A percentile compares a stretch with the other conserved stretches of the same genome.
These are phyloP conservation scores for Sialis lutaria DNA, from an alignment of 2,888 invertebrate genomes.

Conservation along the genomic window DNA sequence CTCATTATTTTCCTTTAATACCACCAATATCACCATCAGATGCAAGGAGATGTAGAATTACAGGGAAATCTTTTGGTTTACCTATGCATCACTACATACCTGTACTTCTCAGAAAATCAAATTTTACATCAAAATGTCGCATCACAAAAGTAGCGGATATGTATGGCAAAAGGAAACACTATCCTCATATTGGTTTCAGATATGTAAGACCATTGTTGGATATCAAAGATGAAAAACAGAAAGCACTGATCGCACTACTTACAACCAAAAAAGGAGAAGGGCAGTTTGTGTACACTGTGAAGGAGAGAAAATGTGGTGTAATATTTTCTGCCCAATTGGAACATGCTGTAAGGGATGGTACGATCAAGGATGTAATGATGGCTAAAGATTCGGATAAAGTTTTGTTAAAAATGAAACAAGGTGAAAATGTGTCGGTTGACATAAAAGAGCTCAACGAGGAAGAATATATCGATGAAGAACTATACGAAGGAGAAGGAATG, in stretches of 20 bases:
- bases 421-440: constrained; percentile 57
- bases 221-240: constrained; percentile 47
- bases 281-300: constrained; percentile 57
- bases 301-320: constrained; percentile 54
- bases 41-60: constrained; percentile 62
- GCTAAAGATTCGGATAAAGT: constrained; percentile 61
- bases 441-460: constrained; percentile 39
- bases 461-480: constrained; percentile 24
- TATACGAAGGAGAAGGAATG: constrained; percentile 56
- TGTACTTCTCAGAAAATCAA: constrained; percentile 36
- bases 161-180: constrained; percentile 51
- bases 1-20: constrained; percentile 65
- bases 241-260: constrained; percentile 40
- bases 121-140: constrained; percentile 31
- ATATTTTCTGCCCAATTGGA: constrained; percentile 59
- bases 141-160: constrained; percentile 45
- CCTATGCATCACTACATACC: constrained; percentile 66
- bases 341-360: constrained; percentile 58
- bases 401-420: constrained; percentile 51
- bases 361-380: constrained; percentile 58
- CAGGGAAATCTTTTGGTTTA: constrained; percentile 57
- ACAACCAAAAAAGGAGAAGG: constrained; percentile 33
- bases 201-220: constrained; percentile 60
- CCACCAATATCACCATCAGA: constrained; percentile 72
- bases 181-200: constrained; percentile 47